Base-by-base conservation (phyloP, 1,140 invertebrate species). In the Drosophila nikananu region DNA sequence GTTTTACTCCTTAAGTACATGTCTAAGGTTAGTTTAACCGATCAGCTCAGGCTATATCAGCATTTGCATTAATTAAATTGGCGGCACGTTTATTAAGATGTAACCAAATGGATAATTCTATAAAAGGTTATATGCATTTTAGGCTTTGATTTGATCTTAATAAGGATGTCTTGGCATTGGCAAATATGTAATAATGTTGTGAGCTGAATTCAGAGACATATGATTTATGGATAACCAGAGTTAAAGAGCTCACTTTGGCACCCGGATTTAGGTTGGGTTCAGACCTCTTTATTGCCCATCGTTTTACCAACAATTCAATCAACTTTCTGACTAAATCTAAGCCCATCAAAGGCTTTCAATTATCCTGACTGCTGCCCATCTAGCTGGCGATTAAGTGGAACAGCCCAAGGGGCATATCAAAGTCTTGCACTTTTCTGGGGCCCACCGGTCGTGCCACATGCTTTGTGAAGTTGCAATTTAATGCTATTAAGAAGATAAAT, bases 61-160 rank as follows among this genome's bases (percentile, higher is more conserved):
- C 52, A 74, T 71, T 80, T 71, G 80, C 72, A 87, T 89, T 73
- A 70, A 87, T 90, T 90, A 67, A 59, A 65, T 17, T 63, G 61
- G 37, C 44, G 46, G 46, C 70, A 73, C 54, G 70, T 37, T 72
- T 72, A 46, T 57, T 54, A 42, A 70, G 75, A 77, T 68, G 30
- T 60, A 62, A 51, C 21, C 37, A 73, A 61, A 58, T 48, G 59
- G 55, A 51, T 23, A 46, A 44, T 32, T 67, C 64, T 60, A 7
- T 49, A 57, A 70, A 70, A 37, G 55, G 64, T 13, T 37, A 25
- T 19, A 51, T 41, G 6, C 25, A 25, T 30, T 58, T 76, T 41
- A 13, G n/a, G 19, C 17, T 30, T 27, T 17, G 39, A 30, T 57
- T 61, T 10, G 21, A 37, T 23, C 27, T 37, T 4, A 23, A 55